These are phyloP conservation scores for Xanthorhoe designata DNA, from an alignment of 2,888 invertebrate genomes.

Conservation along the genomic window DNA sequence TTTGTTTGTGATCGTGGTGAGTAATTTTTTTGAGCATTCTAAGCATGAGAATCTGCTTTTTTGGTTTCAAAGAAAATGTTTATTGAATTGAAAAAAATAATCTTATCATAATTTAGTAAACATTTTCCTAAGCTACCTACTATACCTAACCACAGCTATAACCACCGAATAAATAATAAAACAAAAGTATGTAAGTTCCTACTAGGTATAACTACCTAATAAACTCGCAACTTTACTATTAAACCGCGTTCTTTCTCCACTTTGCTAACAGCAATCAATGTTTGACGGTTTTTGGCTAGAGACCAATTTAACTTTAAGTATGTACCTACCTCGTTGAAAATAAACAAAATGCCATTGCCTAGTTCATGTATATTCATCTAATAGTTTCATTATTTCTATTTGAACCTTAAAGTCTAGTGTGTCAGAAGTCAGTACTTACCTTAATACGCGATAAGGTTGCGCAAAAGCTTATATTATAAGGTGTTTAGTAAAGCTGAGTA, in stretches of 20 bases:
- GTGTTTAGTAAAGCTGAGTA: slow-evolving; percentile 15
- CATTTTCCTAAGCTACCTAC: too few relatives aligned
- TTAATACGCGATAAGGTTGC: slow-evolving; percentile 8
- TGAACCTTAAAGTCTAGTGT: slow-evolving; percentile 1
- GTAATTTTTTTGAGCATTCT: slow-evolving; percentile 11
- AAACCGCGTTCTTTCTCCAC: not conserved
- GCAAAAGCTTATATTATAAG: slow-evolving; percentile 17
- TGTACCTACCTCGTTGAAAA: not conserved
- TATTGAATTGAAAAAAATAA: not conserved
- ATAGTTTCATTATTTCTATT: not conserved
- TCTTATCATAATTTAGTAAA: too few relatives aligned
- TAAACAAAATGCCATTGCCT: not conserved
- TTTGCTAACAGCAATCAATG: not conserved
- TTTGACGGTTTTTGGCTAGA: too few relatives aligned
- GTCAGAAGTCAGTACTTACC: not conserved
- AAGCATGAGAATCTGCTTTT: not conserved
- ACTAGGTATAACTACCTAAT: not conserved
- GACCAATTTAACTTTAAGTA: too few relatives aligned
- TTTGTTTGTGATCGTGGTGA: slow-evolving; percentile 26
- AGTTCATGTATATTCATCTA: not conserved
- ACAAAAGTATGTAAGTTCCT: too few relatives aligned
- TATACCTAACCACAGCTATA: too few relatives aligned
- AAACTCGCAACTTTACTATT: not conserved
- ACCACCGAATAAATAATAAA: too few relatives aligned
- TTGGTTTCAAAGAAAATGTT: not conserved